A percentile compares a stretch with the other conserved stretches of the same genome.
Evolutionary conservation across 1,140 invertebrate species (phyloP).

Genomic region (Agrilus planipennis): DNA sequence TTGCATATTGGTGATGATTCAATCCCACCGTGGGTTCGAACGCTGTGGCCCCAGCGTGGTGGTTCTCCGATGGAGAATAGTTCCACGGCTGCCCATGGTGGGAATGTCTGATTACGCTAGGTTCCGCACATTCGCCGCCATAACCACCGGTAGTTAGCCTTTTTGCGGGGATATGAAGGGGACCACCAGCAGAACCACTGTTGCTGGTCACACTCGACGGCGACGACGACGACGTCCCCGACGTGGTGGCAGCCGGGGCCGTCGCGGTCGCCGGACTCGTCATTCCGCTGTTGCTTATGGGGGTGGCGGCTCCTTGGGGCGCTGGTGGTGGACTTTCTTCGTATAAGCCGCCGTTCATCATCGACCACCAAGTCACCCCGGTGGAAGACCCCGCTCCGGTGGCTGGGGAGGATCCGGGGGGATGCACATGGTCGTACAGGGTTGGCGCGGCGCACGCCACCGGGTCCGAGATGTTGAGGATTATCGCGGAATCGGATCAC

Average conservation of each 20-base stretch:
- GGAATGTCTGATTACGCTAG: conserved; percentile 59
- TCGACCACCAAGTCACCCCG: conserved; percentile 68
- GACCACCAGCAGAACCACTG: conserved; percentile 48
- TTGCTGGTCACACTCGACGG: conserved; percentile 52
- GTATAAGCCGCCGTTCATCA: conserved; percentile 69
- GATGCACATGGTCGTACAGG: conserved; percentile 71
- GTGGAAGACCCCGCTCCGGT: conserved; percentile 62
- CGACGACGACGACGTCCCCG: conserved; percentile 55
- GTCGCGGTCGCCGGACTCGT: conserved; percentile 39
- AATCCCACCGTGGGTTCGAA: conserved; percentile 46
- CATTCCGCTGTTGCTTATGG: conserved; percentile 38
- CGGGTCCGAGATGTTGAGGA: conserved; percentile 63
- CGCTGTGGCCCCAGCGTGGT: conserved; percentile 39
- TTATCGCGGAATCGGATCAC: conserved; percentile 33
- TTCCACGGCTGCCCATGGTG: conserved; percentile 55
- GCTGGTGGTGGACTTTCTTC: conserved; percentile 58
- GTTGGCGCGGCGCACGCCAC: conserved; percentile 60
- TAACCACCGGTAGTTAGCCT: conserved; percentile 46
- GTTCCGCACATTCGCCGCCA: conserved; percentile 49
- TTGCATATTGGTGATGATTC: conserved; percentile 60
- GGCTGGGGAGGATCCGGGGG: conserved; percentile 61
- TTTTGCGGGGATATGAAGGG: conserved; percentile 75
- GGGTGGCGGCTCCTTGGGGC: conserved; percentile 41
- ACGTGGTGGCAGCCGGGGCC: conserved; percentile 40
- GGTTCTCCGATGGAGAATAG: conserved; percentile 54